Conservation (phyloP, 2,797 vertebrate species). For the Pseudochaenichthys georgianus region DNA sequence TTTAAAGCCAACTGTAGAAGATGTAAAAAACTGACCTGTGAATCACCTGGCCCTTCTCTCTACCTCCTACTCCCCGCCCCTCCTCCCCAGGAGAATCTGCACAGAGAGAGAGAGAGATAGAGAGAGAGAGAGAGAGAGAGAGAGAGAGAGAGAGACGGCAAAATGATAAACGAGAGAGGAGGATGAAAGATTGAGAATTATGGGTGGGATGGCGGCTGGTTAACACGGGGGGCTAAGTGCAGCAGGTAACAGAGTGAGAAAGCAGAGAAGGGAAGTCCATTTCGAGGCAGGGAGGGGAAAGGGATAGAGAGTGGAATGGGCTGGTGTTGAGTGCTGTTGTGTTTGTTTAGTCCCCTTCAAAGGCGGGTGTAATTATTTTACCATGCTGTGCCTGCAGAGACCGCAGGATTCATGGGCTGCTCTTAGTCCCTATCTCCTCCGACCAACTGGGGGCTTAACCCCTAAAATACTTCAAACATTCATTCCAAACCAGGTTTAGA, state of each 20-base stretch:
- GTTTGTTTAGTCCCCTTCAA: constrained; percentile 89
- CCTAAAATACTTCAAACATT: constrained; percentile 42
- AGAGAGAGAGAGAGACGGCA: constrained; percentile 40
- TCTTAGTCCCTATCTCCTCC: constrained; percentile 76
- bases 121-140: constrained; percentile 40
- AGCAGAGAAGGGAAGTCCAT: constrained; percentile 72
- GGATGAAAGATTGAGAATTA: constrained; percentile 61
- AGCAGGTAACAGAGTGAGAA: constrained; percentile 79
- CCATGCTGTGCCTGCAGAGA: constrained; percentile 82
- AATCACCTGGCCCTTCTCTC: constrained; percentile 69
- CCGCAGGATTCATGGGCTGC: constrained; percentile 76
- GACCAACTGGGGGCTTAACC: constrained; percentile 70
- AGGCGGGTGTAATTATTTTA: constrained; percentile 87
- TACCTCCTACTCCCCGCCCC: constrained; percentile 51
- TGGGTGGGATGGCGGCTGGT: constrained; percentile 56
- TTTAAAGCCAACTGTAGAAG: constrained; percentile 65
- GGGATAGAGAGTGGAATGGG: constrained; percentile 50
- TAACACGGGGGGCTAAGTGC: constrained; percentile 54
- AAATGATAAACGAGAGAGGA: constrained; percentile 54
- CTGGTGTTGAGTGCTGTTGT: constrained; percentile 83
- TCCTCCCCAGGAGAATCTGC: constrained; percentile 62
- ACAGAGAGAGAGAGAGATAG: constrained; percentile 29
- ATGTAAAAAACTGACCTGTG: constrained; percentile 77
- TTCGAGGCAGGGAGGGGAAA: constrained; percentile 46
- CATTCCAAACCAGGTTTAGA: background rate